Evolutionary conservation across 2,888 invertebrate genomes (phyloP).

Genomic region (Eupeodes latifasciatus): DNA sequence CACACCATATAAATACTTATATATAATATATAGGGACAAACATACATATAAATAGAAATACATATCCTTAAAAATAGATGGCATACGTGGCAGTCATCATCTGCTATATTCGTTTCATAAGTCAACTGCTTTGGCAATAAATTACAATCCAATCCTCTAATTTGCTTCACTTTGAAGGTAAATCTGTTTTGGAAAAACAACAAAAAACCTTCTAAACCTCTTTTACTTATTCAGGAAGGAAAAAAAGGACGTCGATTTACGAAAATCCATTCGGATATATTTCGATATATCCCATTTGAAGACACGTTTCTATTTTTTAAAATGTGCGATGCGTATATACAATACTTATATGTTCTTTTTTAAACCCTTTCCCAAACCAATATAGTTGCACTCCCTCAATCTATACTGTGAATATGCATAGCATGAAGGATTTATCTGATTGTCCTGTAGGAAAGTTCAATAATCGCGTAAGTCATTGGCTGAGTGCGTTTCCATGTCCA

Average conservation of each 20-base stretch:
- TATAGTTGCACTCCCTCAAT: constrained; percentile 29
- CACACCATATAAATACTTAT: neutral
- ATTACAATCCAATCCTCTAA: constrained; percentile 75
- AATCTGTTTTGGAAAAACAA: constrained; percentile 54
- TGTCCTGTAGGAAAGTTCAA: constrained; percentile 69
- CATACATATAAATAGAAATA: neutral
- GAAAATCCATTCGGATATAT: constrained; percentile 53
- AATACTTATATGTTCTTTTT: constrained; percentile 17
- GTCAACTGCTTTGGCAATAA: constrained; percentile 73
- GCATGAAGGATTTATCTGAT: constrained; percentile 58
- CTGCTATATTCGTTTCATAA: constrained; percentile 70
- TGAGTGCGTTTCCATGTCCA: constrained; percentile 72
- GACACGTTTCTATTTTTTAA: constrained; percentile 53
- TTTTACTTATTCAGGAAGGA: constrained; percentile 55
- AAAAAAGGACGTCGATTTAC: constrained; percentile 30
- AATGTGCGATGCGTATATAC: neutral
- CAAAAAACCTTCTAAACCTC: constrained; percentile 63
- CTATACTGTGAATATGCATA: neutral
- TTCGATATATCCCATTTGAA: constrained; percentile 71
- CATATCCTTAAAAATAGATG: constrained; percentile 46
- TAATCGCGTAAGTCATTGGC: constrained; percentile 76
- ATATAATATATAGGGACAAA: constrained; percentile 3
- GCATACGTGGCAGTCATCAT: constrained; percentile 70
- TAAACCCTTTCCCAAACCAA: constrained; percentile 57
- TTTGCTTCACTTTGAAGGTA: constrained; percentile 74